Evolutionary conservation across 2,888 invertebrate genomes (phyloP).

Genomic region (Ochropleura plecta): DNA sequence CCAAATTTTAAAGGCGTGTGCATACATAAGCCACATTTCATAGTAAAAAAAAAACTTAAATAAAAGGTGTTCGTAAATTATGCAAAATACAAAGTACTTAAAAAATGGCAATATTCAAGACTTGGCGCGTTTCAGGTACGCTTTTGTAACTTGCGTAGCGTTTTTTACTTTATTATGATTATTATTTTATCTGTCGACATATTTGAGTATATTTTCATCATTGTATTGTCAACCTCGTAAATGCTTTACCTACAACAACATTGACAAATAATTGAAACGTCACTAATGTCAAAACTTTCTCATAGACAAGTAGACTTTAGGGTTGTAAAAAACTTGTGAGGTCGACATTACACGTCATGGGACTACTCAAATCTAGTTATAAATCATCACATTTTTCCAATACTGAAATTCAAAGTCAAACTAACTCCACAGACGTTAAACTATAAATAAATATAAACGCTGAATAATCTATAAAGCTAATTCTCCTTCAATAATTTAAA

Average conservation of each 20-base stretch:
- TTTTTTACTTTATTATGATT: conserved; percentile 39
- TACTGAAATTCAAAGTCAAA: conserved; percentile 38
- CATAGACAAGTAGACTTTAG: neutral
- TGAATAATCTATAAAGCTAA: conserved; percentile 40
- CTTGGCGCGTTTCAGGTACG: conserved; percentile 72
- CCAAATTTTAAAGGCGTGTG: conserved; percentile 68
- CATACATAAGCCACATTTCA: conserved; percentile 58
- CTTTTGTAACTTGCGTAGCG: conserved; percentile 65
- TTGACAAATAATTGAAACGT: neutral
- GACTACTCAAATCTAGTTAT: neutral
- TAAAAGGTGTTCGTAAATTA: conserved; percentile 69
- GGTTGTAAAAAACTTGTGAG: neutral
- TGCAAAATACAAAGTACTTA: conserved; percentile 69
- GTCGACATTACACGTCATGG: neutral
- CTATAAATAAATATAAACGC: conserved; percentile 55
- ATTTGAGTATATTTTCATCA: conserved; percentile 31
- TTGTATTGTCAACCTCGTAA: neutral
- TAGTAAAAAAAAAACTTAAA: conserved; percentile 63
- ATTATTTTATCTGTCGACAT: conserved; percentile 11
- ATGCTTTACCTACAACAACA: neutral
- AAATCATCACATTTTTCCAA: conserved; percentile 30
- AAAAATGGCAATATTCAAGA: conserved; percentile 73
- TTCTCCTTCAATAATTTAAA: conserved; percentile 42
- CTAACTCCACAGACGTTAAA: conserved; percentile 39
- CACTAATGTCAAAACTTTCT: neutral